phyloP scores from a whole-genome alignment of 2,888 invertebrate genomes.

The Maniola hyperantus region DNA sequence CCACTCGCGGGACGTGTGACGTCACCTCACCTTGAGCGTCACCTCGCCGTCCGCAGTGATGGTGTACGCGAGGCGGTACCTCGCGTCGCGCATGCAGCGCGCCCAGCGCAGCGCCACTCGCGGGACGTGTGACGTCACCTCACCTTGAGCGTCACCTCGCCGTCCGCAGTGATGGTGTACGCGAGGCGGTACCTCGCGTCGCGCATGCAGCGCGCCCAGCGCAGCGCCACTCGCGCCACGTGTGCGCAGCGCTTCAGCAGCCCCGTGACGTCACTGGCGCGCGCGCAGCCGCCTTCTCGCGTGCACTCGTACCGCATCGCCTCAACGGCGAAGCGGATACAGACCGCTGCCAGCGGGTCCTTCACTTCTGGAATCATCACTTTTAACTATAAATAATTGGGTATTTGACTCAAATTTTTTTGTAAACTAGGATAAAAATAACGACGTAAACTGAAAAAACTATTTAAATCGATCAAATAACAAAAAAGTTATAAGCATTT shows the following conservation, averaged over 20 bases:
- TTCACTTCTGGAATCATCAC: conserved; percentile 49
- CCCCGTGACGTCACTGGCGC: conserved; percentile 45
- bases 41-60: conserved; percentile 50
- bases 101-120: conserved; percentile 57
- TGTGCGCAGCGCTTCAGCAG: conserved; percentile 52
- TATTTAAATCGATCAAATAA: too few species aligned
- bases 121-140: conserved; percentile 46
- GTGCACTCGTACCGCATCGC: conserved; percentile 51
- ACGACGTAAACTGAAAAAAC: too few species aligned
- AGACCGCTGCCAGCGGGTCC: conserved; percentile 54
- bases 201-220: conserved; percentile 61
- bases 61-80: conserved; percentile 58
- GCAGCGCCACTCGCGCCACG: conserved; percentile 50
- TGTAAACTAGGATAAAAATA: too few species aligned
- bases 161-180: conserved; percentile 49
- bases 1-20: too few species aligned
- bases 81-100: conserved; percentile 58
- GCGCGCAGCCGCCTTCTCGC: conserved; percentile 29
- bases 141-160: conserved; percentile 60
- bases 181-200: conserved; percentile 61
- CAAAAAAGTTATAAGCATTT: too few species aligned
- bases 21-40: conserved; percentile 62
- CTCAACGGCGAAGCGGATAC: conserved; percentile 56
- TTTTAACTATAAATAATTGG: neutral
- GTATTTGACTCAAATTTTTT: too few species aligned